Conservation (phyloP, 2,888 invertebrate species). For the Drosophila percnosoma region DNA sequence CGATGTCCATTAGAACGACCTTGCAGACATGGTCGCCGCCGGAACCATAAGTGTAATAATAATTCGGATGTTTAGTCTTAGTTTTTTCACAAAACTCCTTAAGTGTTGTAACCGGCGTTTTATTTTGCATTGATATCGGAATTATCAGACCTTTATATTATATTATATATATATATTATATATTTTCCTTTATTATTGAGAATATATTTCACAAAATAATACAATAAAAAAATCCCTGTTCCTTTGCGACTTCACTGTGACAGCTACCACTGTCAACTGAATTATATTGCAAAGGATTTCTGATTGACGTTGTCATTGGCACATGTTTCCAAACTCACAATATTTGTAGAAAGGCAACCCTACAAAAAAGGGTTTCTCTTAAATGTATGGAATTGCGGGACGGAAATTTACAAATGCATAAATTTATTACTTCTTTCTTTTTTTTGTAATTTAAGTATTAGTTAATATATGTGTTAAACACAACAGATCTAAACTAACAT, state of each 20-base stretch:
- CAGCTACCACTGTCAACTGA: too few relatives aligned
- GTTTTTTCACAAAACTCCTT: constrained; percentile 83
- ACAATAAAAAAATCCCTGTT: not conserved
- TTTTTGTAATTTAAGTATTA: not conserved
- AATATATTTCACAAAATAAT: not conserved
- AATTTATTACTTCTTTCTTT: not conserved
- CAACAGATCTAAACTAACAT: constrained; percentile 68
- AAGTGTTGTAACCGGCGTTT: constrained; percentile 81
- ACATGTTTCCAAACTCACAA: too few relatives aligned
- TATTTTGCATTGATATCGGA: constrained; percentile 67
- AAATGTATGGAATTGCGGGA: not conserved
- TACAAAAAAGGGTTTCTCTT: not conserved
- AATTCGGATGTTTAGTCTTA: constrained; percentile 67
- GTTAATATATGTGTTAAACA: not conserved
- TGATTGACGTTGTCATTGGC: too few relatives aligned
- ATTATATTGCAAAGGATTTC: too few relatives aligned
- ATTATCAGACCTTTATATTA: not conserved
- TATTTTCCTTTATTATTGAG: not conserved
- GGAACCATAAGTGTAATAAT: constrained; percentile 72
- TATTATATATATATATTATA: too few relatives aligned
- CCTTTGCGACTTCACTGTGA: too few relatives aligned
- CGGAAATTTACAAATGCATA: not conserved
- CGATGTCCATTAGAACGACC: constrained; percentile 80
- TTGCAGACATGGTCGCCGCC: constrained; percentile 80
- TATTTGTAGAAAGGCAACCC: not conserved